Evolutionary conservation across 64 coral and sea anemone species (phyloP).

Genomic region (Dendronephthya gigantea): DNA sequence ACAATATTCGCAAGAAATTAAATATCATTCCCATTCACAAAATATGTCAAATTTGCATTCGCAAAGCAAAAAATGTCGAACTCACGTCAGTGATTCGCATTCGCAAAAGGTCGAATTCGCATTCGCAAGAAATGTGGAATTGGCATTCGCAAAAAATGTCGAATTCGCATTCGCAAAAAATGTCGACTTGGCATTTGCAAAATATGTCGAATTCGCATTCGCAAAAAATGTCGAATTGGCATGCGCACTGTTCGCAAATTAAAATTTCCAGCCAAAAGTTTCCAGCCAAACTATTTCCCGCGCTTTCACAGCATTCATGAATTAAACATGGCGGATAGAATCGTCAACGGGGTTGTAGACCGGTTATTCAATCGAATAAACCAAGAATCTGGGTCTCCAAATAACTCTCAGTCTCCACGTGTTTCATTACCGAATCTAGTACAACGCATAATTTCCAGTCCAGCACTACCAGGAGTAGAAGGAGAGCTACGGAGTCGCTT

Average conservation of each 20-base stretch:
- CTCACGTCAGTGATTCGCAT: too few relatives aligned
- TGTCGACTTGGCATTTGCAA: background rate
- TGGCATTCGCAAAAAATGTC: background rate
- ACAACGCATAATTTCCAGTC: background rate
- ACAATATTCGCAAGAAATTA: background rate
- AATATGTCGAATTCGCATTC: background rate
- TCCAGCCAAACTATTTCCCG: background rate
- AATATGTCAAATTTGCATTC: too few relatives aligned
- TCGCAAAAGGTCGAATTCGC: background rate
- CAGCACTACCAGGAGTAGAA: constrained; percentile 1
- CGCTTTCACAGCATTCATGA: background rate
- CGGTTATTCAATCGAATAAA: constrained; percentile 6
- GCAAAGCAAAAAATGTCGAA: too few relatives aligned
- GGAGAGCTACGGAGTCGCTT: background rate
- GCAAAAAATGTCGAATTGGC: background rate
- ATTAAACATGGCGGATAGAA: background rate
- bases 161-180: background rate
- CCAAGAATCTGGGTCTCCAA: background rate
- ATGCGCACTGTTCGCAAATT: constrained; percentile 12
- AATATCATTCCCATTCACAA: background rate
- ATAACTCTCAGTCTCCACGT: background rate
- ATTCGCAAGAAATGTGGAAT: background rate
- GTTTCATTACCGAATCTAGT: background rate
- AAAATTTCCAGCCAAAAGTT: background rate
- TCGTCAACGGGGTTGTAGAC: background rate